Percentiles rank a stretch among this genome's conserved stretches.
Conservation (phyloP, 2,888 invertebrate genomes). For the Parnassius orleans region DNA sequence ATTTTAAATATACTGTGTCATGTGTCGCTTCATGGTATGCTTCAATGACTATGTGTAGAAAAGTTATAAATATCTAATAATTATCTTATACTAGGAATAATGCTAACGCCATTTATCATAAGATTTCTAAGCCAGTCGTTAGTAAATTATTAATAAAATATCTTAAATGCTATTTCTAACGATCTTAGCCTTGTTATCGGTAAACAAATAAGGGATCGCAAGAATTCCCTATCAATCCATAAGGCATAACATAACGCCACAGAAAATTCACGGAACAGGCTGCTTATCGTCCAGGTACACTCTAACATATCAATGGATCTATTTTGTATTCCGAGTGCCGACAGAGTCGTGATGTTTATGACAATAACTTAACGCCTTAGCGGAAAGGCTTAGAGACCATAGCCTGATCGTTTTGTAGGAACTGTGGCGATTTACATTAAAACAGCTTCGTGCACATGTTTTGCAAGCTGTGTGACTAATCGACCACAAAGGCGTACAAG, state of each 20-base stretch:
- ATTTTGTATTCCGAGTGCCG: conserved; percentile 36
- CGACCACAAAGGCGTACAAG: conserved; percentile 17
- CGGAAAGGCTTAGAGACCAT: conserved; percentile 24
- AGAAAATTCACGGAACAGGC: conserved; percentile 14
- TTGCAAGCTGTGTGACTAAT: conserved; percentile 29
- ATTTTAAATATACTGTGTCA: too few species aligned
- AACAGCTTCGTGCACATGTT: conserved; percentile 28
- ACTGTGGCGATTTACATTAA: conserved; percentile 35
- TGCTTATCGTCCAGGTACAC: conserved; percentile 20
- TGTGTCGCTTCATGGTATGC: too few species aligned
- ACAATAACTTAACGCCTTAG: conserved; percentile 30
- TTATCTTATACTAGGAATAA: too few species aligned
- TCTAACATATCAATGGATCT: conserved; percentile 31
- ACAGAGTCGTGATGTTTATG: conserved; percentile 32
- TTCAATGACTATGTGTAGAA: too few species aligned
- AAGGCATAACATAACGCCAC: background rate
- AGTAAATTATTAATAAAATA: too few species aligned
- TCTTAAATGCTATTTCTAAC: too few species aligned
- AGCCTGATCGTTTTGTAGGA: conserved; percentile 10
- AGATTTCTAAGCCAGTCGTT: too few species aligned
- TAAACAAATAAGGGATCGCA: background rate
- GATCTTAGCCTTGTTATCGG: too few species aligned
- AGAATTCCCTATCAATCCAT: conserved; percentile 5
- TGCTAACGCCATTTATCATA: too few species aligned
- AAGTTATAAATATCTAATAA: too few species aligned